Percentiles rank a stretch among this genome's conserved stretches.
Evolutionary conservation across 2,113 vertebrate species (phyloP).

Genomic region (Triplophysa rosa): DNA sequence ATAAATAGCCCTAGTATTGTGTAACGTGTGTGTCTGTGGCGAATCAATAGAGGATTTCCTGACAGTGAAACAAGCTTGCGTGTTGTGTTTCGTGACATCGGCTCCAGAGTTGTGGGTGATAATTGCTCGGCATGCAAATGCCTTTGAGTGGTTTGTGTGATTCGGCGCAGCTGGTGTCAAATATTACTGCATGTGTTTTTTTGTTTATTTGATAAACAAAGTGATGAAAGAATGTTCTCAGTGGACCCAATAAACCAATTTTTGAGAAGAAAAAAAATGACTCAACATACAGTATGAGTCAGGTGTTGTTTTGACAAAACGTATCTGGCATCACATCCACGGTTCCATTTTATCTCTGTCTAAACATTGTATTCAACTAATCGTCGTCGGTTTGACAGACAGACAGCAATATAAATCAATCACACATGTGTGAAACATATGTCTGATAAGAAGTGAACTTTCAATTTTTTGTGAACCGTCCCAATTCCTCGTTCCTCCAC

Average conservation of each 20-base stretch:
- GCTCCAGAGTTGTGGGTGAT: conserved; percentile 4
- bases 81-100: conserved; percentile 17
- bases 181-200: neutral
- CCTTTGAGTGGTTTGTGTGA: neutral
- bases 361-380: neutral
- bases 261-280: neutral
- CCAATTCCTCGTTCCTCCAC: neutral
- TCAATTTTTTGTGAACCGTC: neutral
- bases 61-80: conserved; percentile 13
- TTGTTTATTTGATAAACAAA: conserved; percentile 14
- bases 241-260: neutral
- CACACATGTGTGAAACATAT: neutral
- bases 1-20: conserved; percentile 49
- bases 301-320: conserved; percentile 13
- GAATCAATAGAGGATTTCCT: conserved; percentile 42
- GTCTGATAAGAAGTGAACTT: neutral
- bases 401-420: neutral
- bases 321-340: conserved; percentile 22
- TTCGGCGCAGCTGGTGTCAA: neutral
- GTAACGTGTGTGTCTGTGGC: conserved; percentile 36
- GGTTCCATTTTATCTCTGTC: conserved; percentile 9
- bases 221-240: neutral
- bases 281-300: neutral
- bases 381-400: neutral
- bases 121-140: conserved; percentile 2